Evolutionary conservation across 2,888 invertebrate species (phyloP).

Genomic region (Neoitamus cyanurus): DNA sequence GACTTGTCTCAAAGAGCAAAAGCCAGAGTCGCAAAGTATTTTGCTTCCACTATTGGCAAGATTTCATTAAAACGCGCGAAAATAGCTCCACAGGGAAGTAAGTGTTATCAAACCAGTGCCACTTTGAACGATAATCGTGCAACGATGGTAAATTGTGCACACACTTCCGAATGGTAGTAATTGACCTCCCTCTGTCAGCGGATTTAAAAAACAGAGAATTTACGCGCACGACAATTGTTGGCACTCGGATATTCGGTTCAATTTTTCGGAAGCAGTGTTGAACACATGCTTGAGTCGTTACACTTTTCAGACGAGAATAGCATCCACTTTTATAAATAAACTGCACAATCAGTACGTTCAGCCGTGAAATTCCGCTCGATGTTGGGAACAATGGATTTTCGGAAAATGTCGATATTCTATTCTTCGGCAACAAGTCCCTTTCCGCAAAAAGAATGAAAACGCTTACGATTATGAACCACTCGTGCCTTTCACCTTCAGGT

Average conservation of each 20-base stretch:
- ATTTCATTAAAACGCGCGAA: neutral
- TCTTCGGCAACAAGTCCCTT: neutral
- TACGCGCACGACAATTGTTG: neutral
- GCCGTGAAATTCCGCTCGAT: neutral
- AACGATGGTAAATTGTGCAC: neutral
- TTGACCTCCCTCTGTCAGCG: neutral
- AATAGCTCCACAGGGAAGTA: neutral
- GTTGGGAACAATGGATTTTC: neutral
- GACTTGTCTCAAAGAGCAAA: neutral
- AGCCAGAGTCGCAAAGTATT: neutral
- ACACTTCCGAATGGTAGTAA: neutral
- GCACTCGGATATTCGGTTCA: neutral
- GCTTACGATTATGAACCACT: neutral
- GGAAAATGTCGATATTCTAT: neutral
- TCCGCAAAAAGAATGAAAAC: neutral
- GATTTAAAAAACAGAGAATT: neutral
- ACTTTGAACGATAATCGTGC: neutral
- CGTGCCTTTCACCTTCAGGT: neutral
- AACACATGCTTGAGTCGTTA: neutral
- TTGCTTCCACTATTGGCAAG: slow-evolving; percentile 3
- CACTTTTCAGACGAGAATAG: neutral
- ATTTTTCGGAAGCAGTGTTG: neutral
- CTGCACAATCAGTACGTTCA: neutral
- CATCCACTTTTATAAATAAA: neutral
- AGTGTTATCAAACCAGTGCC: neutral